phyloP scores from a whole-genome alignment of 2,888 invertebrate genomes.

The Micoletzkya japonica region DNA sequence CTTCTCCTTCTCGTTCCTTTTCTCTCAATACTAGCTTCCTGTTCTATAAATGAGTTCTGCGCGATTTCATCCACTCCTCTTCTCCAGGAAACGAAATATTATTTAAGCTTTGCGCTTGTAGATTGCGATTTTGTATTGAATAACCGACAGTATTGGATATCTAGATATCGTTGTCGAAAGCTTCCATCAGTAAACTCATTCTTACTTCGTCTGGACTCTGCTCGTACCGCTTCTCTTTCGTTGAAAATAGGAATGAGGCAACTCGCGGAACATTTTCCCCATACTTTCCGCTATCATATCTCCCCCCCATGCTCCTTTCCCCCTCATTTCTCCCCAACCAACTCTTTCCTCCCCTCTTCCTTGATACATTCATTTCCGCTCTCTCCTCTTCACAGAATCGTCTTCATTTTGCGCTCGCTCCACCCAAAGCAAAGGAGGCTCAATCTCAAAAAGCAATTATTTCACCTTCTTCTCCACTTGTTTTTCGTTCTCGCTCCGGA shows the following conservation, averaged over 20 bases:
- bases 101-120: too few relatives aligned
- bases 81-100: too few relatives aligned
- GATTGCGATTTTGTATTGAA: neutral
- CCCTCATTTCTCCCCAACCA: neutral
- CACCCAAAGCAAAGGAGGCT: too few relatives aligned
- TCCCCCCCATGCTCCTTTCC: neutral
- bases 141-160: neutral
- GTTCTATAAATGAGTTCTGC: neutral
- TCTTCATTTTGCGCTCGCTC: too few relatives aligned
- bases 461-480: too few relatives aligned
- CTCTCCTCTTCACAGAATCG: neutral
- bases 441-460: too few relatives aligned
- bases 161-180: too few relatives aligned
- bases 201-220: slow-evolving; percentile 4
- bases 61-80: neutral
- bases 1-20: too few relatives aligned
- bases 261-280: too few relatives aligned
- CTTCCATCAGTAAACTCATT: too few relatives aligned
- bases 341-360: neutral
- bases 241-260: too few relatives aligned
- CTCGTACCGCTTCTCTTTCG: neutral
- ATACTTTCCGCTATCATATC: neutral
- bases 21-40: neutral
- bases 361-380: neutral
- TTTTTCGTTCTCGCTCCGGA: too few relatives aligned